Conservation (phyloP, 2,797 vertebrate genomes). For the Sebastes paucispinis region DNA sequence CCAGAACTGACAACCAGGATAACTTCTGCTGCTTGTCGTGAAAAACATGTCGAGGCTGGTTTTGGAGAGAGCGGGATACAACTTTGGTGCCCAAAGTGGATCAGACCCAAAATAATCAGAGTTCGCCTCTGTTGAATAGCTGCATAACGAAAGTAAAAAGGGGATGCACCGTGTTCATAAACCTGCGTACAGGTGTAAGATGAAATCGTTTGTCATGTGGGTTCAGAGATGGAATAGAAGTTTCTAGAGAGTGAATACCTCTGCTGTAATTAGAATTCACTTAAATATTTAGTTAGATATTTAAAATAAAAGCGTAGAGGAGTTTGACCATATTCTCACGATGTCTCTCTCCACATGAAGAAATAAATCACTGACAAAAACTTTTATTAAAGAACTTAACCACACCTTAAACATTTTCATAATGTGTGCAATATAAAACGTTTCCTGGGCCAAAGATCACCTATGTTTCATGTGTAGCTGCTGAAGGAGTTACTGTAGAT, state of each 20-base stretch:
- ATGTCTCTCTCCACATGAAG: neutral
- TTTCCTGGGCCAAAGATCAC: constrained; percentile 16
- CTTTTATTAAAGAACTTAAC: neutral
- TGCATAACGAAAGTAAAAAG: neutral
- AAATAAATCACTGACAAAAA: neutral
- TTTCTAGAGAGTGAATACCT: neutral
- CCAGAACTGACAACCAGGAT: neutral
- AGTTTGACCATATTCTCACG: neutral
- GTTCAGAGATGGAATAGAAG: neutral
- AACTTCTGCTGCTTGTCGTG: neutral
- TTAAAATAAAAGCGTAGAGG: neutral
- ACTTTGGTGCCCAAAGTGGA: neutral
- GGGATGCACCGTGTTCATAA: neutral
- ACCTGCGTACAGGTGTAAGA: neutral
- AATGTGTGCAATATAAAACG: constrained; percentile 8
- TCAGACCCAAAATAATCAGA: neutral
- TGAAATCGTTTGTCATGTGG: neutral
- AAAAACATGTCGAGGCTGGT: neutral
- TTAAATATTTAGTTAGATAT: neutral
- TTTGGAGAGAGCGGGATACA: neutral
- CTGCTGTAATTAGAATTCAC: neutral
- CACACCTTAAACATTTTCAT: neutral
- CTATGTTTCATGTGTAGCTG: neutral
- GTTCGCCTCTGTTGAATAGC: neutral
- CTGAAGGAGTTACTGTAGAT: neutral